These are phyloP conservation scores for Scrobipalpa costella DNA, from an alignment of 2,888 invertebrate species.

Conservation along the genomic window DNA sequence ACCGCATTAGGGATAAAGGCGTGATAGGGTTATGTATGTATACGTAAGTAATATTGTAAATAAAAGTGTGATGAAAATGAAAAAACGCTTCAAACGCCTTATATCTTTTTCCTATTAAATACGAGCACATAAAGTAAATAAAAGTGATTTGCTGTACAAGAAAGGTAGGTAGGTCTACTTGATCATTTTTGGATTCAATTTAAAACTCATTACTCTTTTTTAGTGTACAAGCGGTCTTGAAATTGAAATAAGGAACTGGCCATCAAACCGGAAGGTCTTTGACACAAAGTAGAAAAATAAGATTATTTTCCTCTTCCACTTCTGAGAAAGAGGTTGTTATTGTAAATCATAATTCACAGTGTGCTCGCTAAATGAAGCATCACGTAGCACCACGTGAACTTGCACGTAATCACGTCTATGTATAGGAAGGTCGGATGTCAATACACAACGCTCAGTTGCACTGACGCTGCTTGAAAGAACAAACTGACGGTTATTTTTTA, in stretches of 20 bases:
- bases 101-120: too few relatives aligned
- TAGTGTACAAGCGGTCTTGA: not conserved
- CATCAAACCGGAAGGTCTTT: constrained; percentile 1
- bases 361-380: constrained; percentile 11
- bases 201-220: not conserved
- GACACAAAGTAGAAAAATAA: not conserved
- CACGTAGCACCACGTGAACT: constrained; percentile 8
- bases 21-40: too few relatives aligned
- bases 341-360: not conserved
- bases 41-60: too few relatives aligned
- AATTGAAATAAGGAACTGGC: constrained; percentile 1
- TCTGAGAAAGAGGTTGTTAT: constrained; percentile 11
- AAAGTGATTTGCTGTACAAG: too few relatives aligned
- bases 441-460: constrained; percentile 1
- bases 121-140: too few relatives aligned
- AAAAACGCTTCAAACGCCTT: too few relatives aligned
- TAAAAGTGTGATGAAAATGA: too few relatives aligned
- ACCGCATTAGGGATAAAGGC: too few relatives aligned
- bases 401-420: constrained; percentile 8
- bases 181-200: not conserved
- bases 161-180: too few relatives aligned
- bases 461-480: not conserved
- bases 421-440: constrained; percentile 4
- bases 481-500: not conserved
- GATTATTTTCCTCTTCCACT: constrained; percentile 4